A percentile compares a stretch with the other conserved stretches of the same genome.
Evolutionary conservation across 1,140 invertebrate genomes (phyloP).

Genomic region (Drosophila lini): DNA sequence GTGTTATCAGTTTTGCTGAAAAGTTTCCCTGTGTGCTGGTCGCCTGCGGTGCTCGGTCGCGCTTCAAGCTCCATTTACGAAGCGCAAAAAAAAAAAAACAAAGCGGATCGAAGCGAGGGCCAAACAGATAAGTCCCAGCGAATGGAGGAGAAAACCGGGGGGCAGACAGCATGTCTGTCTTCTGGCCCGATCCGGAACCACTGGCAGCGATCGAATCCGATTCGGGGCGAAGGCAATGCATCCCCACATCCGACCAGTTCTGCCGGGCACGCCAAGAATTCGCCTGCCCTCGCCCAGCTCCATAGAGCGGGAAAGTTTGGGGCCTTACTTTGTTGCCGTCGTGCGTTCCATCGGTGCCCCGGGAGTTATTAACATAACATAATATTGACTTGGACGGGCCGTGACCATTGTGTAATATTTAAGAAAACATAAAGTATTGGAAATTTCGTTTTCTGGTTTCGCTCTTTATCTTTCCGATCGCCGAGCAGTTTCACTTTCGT

Average conservation of each 20-base stretch:
- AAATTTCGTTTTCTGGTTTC: constrained; percentile 26
- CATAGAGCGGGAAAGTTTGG: constrained; percentile 46
- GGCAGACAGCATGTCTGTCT: constrained; percentile 41
- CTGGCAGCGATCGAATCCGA: constrained; percentile 44
- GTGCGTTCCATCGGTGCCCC: constrained; percentile 4
- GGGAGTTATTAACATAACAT: constrained; percentile 62
- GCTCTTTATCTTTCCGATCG: constrained; percentile 25
- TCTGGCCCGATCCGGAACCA: constrained; percentile 34
- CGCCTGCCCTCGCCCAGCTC: constrained; percentile 32
- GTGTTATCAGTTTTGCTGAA: neutral
- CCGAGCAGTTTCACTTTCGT: constrained; percentile 63
- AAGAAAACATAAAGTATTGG: constrained; percentile 55
- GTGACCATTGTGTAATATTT: constrained; percentile 71
- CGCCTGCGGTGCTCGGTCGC: constrained; percentile 72
- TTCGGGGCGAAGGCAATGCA: constrained; percentile 35
- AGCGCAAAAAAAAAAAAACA: constrained; percentile 19
- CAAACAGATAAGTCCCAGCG: constrained; percentile 32
- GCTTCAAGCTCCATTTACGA: constrained; percentile 77
- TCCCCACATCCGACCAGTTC: constrained; percentile 65
- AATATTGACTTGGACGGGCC: constrained; percentile 58
- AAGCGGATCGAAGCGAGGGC: constrained; percentile 53
- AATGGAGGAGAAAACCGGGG: constrained; percentile 2
- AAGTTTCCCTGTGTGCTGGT: constrained; percentile 20
- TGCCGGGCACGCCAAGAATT: constrained; percentile 64
- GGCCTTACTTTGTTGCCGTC: constrained; percentile 11